Evolutionary conservation across 2,888 invertebrate genomes (phyloP), one percentile per base, ranked within the genome.

Genomic region (Cryptus viduatorius): DNA sequence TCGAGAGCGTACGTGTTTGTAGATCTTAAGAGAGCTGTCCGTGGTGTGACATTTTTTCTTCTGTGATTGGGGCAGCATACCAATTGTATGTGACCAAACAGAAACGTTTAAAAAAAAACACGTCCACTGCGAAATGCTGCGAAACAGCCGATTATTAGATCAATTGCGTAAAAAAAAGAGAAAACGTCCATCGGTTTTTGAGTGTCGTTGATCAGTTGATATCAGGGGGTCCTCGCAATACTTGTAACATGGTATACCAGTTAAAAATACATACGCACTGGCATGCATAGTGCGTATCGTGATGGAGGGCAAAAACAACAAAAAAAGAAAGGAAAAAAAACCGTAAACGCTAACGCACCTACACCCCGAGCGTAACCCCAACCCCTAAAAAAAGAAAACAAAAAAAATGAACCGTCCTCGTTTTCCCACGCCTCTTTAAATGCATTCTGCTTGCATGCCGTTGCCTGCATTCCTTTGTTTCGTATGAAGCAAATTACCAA

Each of bases 21-120:
- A 90, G 89, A 90, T 88, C 89, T 90, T 91, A 92, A 92, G 88
- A 86, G 69, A 90, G 89, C 91, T 94, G 94, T 94, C 93, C 94
- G 94, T 96, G 95, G 96, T 96, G 96, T 97, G 97, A 96, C 97
- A 97, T 96, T 96, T 96, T 97, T 97, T 95, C 95, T 95, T 96
- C 96, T 97, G 96, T 97, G 97, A 96, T 96, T 96, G 97, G 97
- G 97, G 96, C 96, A 95, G 95, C 96, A 96, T 96, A 96, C 96
- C 95, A 95, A 90, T 92, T 94, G 94, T 96, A 95, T 95, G 95
- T 96, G 96, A 96, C 96, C 96, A 86, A 81, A 82, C 87, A 86
- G 83, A 81, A 79, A 79, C 76, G 19, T 56, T 24, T 0, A 31
- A 31, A 59, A 19, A 56, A 77, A 53, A 84, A 75, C 82, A 86